Evolutionary conservation across 2,797 vertebrate species (phyloP).

Genomic region (Fundulus diaphanus): DNA sequence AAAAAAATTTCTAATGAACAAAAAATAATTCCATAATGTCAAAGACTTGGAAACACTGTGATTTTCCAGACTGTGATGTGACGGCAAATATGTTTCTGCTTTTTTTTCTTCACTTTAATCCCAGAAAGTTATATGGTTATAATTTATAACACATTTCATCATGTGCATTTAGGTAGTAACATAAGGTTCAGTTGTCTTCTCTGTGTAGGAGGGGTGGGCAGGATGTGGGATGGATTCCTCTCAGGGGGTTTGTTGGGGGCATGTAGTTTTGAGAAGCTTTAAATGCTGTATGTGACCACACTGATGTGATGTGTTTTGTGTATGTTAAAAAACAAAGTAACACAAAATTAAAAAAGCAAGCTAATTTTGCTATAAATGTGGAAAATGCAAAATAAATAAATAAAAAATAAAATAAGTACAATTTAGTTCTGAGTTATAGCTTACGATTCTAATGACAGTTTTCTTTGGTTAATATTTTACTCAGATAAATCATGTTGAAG

Average conservation of each 20-base stretch:
- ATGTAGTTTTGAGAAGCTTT: too few relatives aligned
- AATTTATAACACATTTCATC: neutral
- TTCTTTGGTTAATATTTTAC: too few relatives aligned
- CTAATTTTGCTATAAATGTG: neutral
- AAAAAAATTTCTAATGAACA: neutral
- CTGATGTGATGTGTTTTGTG: neutral
- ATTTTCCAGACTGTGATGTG: neutral
- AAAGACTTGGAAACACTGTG: neutral
- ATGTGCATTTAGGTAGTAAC: too few relatives aligned
- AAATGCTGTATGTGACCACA: neutral
- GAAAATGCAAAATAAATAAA: neutral
- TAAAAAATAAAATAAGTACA: too few relatives aligned
- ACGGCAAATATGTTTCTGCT: neutral
- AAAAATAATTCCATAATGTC: constrained; percentile 1
- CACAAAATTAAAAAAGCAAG: neutral
- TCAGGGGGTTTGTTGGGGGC: too few relatives aligned
- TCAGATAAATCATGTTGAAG: too few relatives aligned
- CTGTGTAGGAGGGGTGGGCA: too few relatives aligned
- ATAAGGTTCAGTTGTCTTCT: too few relatives aligned
- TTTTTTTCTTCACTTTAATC: neutral
- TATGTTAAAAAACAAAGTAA: neutral
- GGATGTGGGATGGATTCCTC: too few relatives aligned
- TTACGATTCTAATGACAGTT: too few relatives aligned
- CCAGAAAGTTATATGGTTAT: neutral
- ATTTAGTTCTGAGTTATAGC: too few relatives aligned